Evolutionary conservation across 2,888 invertebrate genomes (phyloP).

Genomic region (Hetaerina titia): DNA sequence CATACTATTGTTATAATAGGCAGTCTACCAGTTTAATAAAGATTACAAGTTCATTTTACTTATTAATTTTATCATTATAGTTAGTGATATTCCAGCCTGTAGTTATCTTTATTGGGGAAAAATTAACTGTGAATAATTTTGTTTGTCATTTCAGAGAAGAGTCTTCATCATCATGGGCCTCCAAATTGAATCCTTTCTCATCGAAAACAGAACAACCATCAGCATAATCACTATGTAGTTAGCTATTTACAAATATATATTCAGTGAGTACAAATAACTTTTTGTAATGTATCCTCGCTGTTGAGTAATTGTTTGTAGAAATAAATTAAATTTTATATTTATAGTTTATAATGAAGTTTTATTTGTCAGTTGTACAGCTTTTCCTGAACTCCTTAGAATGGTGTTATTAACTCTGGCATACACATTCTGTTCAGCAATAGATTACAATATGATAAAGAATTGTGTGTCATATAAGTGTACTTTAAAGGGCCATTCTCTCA

Average conservation of each 20-base stretch:
- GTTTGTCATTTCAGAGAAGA: constrained; percentile 74
- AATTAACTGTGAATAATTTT: background rate
- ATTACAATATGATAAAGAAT: too few relatives aligned
- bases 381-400: too few relatives aligned
- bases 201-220: constrained; percentile 75
- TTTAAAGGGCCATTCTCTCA: too few relatives aligned
- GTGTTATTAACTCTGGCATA: too few relatives aligned
- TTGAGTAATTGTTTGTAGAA: background rate
- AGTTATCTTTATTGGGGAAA: background rate
- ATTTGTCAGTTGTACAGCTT: background rate
- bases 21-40: background rate
- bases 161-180: constrained; percentile 81
- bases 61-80: background rate
- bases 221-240: background rate
- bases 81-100: constrained; percentile 68
- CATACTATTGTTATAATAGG: background rate
- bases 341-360: background rate
- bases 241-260: background rate
- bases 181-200: constrained; percentile 88
- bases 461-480: too few relatives aligned
- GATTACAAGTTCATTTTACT: background rate
- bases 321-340: constrained; percentile 17
- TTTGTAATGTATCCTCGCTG: background rate
- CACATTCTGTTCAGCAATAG: too few relatives aligned
- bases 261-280: background rate